A percentile compares a stretch with the other conserved stretches of the same genome.
These are phyloP conservation scores for human (Homo sapiens) DNA, from an alignment of 2,113 vertebrate species.

Conservation along the genomic window GRCh38 chr7:15836501-15837000, in stretches of 20 bases:
- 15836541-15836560: constrained; percentile 7
- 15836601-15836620: neutral
- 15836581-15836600: constrained; percentile 11
- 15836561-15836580: neutral
- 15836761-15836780: constrained; percentile 13
- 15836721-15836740: neutral
- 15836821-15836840: neutral
- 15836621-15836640: constrained; percentile 12
- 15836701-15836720: neutral
- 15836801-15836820: constrained; percentile 6
- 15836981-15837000: constrained; percentile 51
- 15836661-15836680: neutral
- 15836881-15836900: constrained; percentile 29
- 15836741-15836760: neutral
- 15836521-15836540: constrained; percentile 1
- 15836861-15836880: neutral
- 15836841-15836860: constrained; percentile 19
- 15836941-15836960: neutral
- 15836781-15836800: constrained; percentile 6
- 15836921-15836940: too few species aligned
- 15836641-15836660: neutral
- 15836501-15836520: neutral
- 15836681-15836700: neutral
- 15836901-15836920: neutral
- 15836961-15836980: constrained; percentile 50